Evolutionary conservation across 2,888 invertebrate genomes (phyloP), one percentile per base, ranked within the genome.

Genomic region (Parnassius mnemosyne): DNA sequence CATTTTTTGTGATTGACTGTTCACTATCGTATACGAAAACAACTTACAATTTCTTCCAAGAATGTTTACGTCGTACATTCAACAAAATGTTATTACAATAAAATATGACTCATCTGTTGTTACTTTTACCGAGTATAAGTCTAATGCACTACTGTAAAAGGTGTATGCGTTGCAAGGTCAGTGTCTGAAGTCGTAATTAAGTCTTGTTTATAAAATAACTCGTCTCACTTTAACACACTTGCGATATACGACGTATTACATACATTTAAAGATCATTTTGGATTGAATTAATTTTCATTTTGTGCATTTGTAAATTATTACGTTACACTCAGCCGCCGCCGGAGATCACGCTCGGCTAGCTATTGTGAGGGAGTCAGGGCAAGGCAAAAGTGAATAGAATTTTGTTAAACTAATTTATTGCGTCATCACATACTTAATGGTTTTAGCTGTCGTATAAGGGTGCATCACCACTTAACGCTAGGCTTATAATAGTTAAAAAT

Each of bases 331-430:
- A 43, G 53, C 34, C 49, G 53, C 34, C 53, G 50, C 10, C 53
- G 49, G 53, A 58, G 51, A 57, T 58, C 57, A 57, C 57, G 57
- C 62, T 43, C 25, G 53, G 57, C 44, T 62, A 7, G n/a, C 47
- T 53, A 49, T 47, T 34, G 34, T 42, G 44, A 50, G 64, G 68
- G 70, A 73, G 7, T 34, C 5, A 34, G 7, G 34, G 34, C 34
- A 34, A 34, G 34, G 34, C 34, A 34, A 34, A 1, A 34, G 34
- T 34, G 34, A 34, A 34, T 34, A 34, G 0, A 7, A 34, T 34
- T 34, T 34, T 34, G 20, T 5, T 34, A 34, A 34, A 7, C 34
- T 34, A 34, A 34, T 34, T 34, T 34, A 34, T 5, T 34, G 34
- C 34, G 34, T 5, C 34, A 34, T 34, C 34, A 34, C 34, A 7